Evolutionary conservation across 2,113 vertebrate species (phyloP).

Genomic region (Brachyistius frenatus): DNA sequence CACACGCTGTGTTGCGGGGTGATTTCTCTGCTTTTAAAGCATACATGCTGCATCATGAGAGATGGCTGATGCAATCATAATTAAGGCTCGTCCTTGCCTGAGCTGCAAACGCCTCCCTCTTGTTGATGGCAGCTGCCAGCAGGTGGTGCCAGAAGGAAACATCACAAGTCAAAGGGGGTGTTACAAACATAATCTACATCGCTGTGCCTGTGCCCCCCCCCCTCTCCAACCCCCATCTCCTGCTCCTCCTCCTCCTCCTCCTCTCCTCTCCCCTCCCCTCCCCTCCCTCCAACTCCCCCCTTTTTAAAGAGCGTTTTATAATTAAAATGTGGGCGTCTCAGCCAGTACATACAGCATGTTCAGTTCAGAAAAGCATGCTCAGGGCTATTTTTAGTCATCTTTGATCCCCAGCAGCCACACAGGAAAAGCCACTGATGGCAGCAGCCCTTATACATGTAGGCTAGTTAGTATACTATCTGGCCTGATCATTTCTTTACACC

Average conservation of each 20-base stretch:
- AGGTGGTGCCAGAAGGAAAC: conserved; percentile 81
- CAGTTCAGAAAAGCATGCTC: conserved; percentile 71
- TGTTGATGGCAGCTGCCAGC: conserved; percentile 68
- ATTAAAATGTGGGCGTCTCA: conserved; percentile 79
- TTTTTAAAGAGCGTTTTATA: conserved; percentile 77
- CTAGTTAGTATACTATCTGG: conserved; percentile 62
- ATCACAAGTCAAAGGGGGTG: conserved; percentile 70
- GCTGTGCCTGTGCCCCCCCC: conserved; percentile 59
- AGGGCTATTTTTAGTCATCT: conserved; percentile 79
- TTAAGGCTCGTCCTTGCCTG: conserved; percentile 59
- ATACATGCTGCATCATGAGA: conserved; percentile 62
- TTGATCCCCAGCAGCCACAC: conserved; percentile 72
- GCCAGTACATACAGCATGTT: conserved; percentile 73
- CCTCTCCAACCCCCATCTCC: no score
- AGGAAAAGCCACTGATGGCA: conserved; percentile 70
- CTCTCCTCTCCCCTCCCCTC: neutral
- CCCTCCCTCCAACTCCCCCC: conserved; percentile 31
- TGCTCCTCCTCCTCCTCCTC: neutral
- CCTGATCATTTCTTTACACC: conserved; percentile 62
- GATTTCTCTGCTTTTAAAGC: conserved; percentile 39
- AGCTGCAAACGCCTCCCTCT: conserved; percentile 50
- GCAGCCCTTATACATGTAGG: conserved; percentile 50
- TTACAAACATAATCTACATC: conserved; percentile 73
- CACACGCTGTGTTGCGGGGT: neutral
- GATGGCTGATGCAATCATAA: conserved; percentile 84